These are phyloP conservation scores for Nephila pilipes DNA, from an alignment of 1,140 invertebrate genomes.

Conservation along the genomic window DNA sequence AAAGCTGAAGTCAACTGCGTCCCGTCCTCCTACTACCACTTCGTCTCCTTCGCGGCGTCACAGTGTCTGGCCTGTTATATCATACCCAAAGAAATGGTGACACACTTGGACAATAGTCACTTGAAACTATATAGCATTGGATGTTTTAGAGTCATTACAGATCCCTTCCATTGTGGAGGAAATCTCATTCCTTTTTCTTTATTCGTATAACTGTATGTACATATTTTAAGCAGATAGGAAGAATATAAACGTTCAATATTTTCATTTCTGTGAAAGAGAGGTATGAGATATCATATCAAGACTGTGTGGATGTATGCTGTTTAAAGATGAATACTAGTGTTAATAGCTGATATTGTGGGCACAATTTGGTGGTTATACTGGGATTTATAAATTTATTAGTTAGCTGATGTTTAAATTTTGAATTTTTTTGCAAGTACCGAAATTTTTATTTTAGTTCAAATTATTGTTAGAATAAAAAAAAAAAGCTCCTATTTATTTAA, in stretches of 20 bases:
- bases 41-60: constrained; percentile 53
- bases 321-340: background rate
- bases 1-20: constrained; percentile 48
- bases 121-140: constrained; percentile 6
- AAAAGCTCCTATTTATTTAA: too few relatives aligned
- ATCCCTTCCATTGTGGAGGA: background rate
- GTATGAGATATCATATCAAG: background rate
- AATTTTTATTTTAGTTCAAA: too few relatives aligned
- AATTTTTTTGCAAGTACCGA: too few relatives aligned
- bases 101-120: background rate
- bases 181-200: background rate
- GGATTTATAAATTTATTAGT: too few relatives aligned
- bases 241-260: background rate
- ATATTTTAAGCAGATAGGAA: background rate
- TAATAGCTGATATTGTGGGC: too few relatives aligned
- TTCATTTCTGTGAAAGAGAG: background rate
- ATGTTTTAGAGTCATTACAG: constrained; percentile 11
- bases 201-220: background rate
- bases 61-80: constrained; percentile 71
- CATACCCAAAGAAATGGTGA: constrained; percentile 73
- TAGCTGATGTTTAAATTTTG: too few relatives aligned
- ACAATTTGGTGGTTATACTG: too few relatives aligned
- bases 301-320: background rate
- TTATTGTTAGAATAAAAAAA: too few relatives aligned
- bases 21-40: constrained; percentile 46